Base-by-base conservation (phyloP, 2,113 vertebrate genomes). In the Coturnix japonica region DNA sequence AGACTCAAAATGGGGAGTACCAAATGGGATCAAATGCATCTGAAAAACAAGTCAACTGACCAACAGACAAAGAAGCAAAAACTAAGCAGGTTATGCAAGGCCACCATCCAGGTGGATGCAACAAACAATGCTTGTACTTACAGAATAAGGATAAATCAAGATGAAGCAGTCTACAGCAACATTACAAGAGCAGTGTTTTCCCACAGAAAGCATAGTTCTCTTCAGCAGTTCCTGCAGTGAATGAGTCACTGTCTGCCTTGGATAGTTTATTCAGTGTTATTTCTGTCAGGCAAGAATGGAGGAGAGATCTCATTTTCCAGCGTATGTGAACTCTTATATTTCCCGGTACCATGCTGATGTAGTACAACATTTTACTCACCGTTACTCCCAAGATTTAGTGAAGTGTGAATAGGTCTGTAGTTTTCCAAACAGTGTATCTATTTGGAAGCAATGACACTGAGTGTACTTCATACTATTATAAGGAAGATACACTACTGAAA, bases 181-280 rank as follows among this genome's bases (percentile, higher is more conserved):
- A 83, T 92, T 87, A 77, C n/a, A 71, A n/a, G 47, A 64, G 44
- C 49, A 85, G 61, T 77, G 76, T 87, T 96, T 96, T 92, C 95
- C 89, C 89, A 93, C 78, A 23, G 74, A 49, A 95, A 95, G 91
- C 85, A 17, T 90, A 86, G 61, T 76, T 89, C 89, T 95, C 87
- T 96, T 94, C 81, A 95, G 91, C 89, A 95, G 85, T 92, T 93
- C 74, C 67, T 95, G 63, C 81, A 92, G 87, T 56, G 64, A 71
- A 51, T 95, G 91, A 96, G 84, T 96, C 96, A 96, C 84, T 85
- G 78, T 94, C 86, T 96, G 78, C 66, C 87, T 90, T 95, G 87
- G 89, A 88, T 80, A 60, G 64, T 82, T 95, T 94, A 77, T 85
- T 93, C 89, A 60, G 67, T 80, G 77, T 89, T 60, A 80, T 80